phyloP scores from a whole-genome alignment of 2,888 invertebrate species.

The Drosophila macrospina region DNA sequence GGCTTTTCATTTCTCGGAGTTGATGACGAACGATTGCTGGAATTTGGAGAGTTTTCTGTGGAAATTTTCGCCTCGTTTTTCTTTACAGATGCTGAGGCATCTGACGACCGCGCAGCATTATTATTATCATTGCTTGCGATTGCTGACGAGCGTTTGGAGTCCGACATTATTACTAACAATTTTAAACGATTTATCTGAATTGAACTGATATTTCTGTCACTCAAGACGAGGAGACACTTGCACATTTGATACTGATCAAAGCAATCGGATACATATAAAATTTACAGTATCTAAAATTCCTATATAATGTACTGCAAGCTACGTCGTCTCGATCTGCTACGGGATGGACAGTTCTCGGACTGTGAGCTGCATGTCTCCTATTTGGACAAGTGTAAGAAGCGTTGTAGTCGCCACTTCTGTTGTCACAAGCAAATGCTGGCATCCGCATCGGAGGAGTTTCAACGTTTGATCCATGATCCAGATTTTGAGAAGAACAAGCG shows the following conservation, averaged over 20 bases:
- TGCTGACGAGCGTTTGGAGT: background rate
- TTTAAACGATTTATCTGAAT: slow-evolving; percentile 10
- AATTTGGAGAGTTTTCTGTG: background rate
- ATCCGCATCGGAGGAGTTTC: slow-evolving; percentile 64
- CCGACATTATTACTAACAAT: slow-evolving; percentile 23
- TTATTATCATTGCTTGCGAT: background rate
- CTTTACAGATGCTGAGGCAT: background rate
- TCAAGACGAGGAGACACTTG: background rate
- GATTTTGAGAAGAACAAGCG: slow-evolving; percentile 31
- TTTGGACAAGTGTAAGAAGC: slow-evolving; percentile 14
- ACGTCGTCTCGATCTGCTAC: slow-evolving; percentile 61
- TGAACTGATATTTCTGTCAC: background rate
- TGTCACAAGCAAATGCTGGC: slow-evolving; percentile 60
- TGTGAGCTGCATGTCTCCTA: slow-evolving; percentile 56
- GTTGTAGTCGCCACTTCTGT: slow-evolving; percentile 41
- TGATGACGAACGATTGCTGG: background rate
- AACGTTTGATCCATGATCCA: slow-evolving; percentile 43
- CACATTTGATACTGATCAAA: background rate
- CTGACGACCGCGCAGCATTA: background rate
- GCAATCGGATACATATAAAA: slow-evolving; percentile 22
- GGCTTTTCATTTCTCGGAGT: background rate
- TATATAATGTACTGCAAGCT: slow-evolving; percentile 60
- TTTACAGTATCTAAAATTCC: slow-evolving; percentile 17
- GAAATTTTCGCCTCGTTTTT: background rate
- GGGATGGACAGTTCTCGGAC: slow-evolving; percentile 55